Conservation (phyloP, 1,140 invertebrate species). For the Drosophila nebulosa region DNA sequence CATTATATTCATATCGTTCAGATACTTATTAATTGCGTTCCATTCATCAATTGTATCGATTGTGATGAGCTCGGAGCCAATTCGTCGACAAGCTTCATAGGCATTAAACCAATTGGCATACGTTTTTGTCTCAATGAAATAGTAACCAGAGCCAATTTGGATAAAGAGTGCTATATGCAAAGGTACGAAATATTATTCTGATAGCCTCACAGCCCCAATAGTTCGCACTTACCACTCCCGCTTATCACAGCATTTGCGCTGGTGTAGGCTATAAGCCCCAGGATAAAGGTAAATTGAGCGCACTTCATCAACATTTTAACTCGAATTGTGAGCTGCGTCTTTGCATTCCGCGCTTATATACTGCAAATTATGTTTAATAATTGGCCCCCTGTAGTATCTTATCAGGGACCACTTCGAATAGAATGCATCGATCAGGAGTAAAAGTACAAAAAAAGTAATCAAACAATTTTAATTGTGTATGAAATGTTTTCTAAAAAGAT, state of each 20-base stretch:
- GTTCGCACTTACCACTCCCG: neutral
- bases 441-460: neutral
- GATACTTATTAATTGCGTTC: constrained; percentile 3
- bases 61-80: neutral
- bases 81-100: constrained; percentile 9
- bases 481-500: neutral
- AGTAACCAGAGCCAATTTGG: constrained; percentile 16
- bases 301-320: neutral
- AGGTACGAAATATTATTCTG: neutral
- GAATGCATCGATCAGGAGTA: neutral
- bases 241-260: neutral
- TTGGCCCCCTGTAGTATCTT: neutral
- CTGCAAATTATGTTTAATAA: neutral
- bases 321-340: neutral
- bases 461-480: neutral
- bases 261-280: neutral
- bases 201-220: too few relatives aligned
- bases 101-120: constrained; percentile 13
- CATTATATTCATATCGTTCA: neutral
- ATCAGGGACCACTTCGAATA: neutral
- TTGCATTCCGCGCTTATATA: neutral
- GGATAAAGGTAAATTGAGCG: neutral
- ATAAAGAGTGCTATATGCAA: neutral
- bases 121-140: constrained; percentile 4
- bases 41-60: constrained; percentile 20